phyloP scores from a whole-genome alignment of 2,797 vertebrate genomes.

The Esox lucius region DNA sequence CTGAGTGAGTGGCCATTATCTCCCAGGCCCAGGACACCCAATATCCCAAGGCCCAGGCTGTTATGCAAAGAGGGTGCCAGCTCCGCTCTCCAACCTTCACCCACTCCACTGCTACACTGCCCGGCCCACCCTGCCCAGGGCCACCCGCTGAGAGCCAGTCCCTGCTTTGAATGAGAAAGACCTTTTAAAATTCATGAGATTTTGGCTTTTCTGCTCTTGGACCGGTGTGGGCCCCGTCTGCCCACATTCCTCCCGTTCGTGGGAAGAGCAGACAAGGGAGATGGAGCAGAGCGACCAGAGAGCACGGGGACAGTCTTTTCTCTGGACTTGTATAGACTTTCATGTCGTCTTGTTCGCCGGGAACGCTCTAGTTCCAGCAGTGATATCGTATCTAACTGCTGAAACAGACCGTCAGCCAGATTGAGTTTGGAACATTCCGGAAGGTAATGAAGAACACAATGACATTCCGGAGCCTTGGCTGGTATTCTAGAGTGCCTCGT shows the following conservation, averaged over 20 bases:
- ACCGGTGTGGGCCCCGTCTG: conserved; percentile 58
- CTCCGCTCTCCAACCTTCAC: conserved; percentile 50
- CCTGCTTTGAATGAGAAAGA: conserved; percentile 87
- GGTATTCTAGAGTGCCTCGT: conserved; percentile 1
- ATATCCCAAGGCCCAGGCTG: conserved; percentile 74
- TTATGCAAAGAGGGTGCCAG: conserved; percentile 68
- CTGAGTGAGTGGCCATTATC: conserved; percentile 79
- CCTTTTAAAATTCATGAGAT: conserved; percentile 95
- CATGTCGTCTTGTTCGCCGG: conserved; percentile 27
- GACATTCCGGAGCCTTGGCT: conserved; percentile 79
- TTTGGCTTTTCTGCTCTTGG: conserved; percentile 65
- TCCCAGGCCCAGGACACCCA: conserved; percentile 80
- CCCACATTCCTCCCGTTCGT: conserved; percentile 91
- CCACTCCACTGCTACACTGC: neutral
- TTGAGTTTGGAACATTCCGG: conserved; percentile 78
- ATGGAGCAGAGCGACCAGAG: conserved; percentile 75
- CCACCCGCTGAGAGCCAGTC: conserved; percentile 75
- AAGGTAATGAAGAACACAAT: conserved; percentile 73
- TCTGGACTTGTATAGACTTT: conserved; percentile 79
- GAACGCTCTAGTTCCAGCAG: conserved; percentile 60
- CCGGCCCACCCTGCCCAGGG: conserved; percentile 62
- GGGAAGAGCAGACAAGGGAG: conserved; percentile 71
- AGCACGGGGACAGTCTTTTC: conserved; percentile 81
- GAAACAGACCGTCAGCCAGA: conserved; percentile 83
- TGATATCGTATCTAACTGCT: conserved; percentile 91